These are phyloP conservation scores for Seriola rivoliana DNA, from an alignment of 2,113 vertebrate genomes.

Conservation along the genomic window DNA sequence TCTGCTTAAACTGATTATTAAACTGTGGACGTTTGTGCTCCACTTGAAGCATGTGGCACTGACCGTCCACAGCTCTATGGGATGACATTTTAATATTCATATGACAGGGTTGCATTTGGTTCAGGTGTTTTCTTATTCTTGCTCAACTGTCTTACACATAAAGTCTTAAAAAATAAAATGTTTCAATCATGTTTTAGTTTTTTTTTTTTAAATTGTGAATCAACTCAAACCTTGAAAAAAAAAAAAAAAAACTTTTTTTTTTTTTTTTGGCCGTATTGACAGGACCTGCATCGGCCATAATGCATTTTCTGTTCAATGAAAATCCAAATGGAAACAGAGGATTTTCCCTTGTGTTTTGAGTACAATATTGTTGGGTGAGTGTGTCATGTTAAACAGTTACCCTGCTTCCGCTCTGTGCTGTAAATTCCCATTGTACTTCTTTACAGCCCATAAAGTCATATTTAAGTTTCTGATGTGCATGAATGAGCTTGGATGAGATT, in stretches of 20 bases:
- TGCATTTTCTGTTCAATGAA: neutral
- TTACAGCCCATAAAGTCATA: neutral
- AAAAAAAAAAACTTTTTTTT: neutral
- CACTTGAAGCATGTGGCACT: neutral
- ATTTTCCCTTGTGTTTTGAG: neutral
- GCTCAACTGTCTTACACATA: neutral
- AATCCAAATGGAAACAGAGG: neutral
- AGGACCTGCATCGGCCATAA: neutral
- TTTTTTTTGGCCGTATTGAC: neutral
- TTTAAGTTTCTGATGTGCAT: neutral
- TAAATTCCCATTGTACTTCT: neutral
- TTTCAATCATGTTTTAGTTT: neutral
- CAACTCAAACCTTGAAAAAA: neutral
- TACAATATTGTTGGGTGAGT: neutral
- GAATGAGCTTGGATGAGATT: constrained; percentile 16
- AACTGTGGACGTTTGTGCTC: neutral
- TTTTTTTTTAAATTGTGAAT: neutral
- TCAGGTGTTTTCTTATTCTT: neutral
- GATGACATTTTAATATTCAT: neutral
- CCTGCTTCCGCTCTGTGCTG: neutral
- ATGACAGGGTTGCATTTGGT: neutral
- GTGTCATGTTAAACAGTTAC: neutral
- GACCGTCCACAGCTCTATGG: neutral
- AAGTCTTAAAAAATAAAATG: neutral
- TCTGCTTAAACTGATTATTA: neutral